phyloP scores from a whole-genome alignment of 2,113 vertebrate genomes.

The Lanius collurio region DNA sequence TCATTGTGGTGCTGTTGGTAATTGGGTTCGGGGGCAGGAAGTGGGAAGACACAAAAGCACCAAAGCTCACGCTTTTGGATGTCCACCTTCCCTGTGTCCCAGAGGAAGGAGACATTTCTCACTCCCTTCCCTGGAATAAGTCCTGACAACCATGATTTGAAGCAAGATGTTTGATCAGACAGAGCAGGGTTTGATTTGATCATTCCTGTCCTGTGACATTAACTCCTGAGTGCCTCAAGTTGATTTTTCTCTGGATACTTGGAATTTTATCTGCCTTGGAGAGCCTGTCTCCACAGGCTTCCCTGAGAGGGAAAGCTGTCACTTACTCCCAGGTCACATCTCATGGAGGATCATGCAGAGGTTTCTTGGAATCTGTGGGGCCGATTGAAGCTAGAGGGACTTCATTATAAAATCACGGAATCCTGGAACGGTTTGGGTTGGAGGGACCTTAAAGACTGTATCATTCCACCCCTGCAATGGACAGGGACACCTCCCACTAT shows the following conservation, averaged over 20 bases:
- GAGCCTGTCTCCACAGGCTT: neutral
- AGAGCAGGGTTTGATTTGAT: neutral
- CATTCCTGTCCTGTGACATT: neutral
- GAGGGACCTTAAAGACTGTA: neutral
- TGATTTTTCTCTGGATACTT: neutral
- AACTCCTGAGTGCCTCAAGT: neutral
- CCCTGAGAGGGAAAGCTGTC: neutral
- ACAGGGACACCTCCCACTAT: neutral
- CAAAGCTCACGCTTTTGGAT: accelerated
- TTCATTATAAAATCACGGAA: neutral
- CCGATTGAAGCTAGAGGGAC: neutral
- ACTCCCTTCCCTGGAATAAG: neutral
- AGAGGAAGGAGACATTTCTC: neutral
- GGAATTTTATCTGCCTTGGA: neutral
- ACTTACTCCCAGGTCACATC: neutral
- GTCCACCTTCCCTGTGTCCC: neutral
- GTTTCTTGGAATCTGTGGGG: neutral
- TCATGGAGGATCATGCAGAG: neutral
- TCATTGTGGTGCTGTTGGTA: neutral
- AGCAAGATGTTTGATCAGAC: neutral
- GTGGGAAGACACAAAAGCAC: neutral
- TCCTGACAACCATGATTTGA: neutral
- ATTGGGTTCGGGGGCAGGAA: accelerated
- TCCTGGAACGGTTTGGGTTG: neutral
- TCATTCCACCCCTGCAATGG: neutral